Percentiles rank a stretch among this genome's conserved stretches.
Conservation (phyloP, 1,140 invertebrate species). For the Rhopalosiphum maidis region DNA sequence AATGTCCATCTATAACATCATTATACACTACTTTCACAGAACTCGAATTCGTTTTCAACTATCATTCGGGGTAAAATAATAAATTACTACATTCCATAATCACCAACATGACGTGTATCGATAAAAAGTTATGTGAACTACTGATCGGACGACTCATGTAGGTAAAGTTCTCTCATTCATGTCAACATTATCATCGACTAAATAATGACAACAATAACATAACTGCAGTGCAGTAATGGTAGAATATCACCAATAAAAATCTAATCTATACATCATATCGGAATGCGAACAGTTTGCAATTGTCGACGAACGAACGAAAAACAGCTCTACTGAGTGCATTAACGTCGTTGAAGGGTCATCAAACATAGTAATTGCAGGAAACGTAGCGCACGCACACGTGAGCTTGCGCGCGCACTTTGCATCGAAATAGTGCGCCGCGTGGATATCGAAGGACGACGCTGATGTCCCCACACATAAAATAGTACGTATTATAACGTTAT, state of each 20-base stretch:
- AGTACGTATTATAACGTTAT: background rate
- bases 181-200: background rate
- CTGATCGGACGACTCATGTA: background rate
- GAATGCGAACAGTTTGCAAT: background rate
- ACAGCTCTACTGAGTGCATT: background rate
- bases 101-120: too few species aligned
- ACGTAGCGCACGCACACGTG: background rate
- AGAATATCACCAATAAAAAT: background rate
- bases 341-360: background rate
- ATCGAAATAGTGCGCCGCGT: background rate
- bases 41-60: too few species aligned
- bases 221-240: background rate
- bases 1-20: too few species aligned
- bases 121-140: background rate
- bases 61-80: background rate
- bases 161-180: background rate
- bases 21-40: too few species aligned
- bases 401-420: background rate
- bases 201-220: background rate
- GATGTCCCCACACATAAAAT: background rate
- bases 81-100: background rate
- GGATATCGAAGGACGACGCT: background rate
- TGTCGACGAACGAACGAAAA: background rate
- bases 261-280: background rate
- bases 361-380: conserved; percentile 51